phyloP scores from a whole-genome alignment of 2,888 invertebrate species.

The Drosophila recens region DNA sequence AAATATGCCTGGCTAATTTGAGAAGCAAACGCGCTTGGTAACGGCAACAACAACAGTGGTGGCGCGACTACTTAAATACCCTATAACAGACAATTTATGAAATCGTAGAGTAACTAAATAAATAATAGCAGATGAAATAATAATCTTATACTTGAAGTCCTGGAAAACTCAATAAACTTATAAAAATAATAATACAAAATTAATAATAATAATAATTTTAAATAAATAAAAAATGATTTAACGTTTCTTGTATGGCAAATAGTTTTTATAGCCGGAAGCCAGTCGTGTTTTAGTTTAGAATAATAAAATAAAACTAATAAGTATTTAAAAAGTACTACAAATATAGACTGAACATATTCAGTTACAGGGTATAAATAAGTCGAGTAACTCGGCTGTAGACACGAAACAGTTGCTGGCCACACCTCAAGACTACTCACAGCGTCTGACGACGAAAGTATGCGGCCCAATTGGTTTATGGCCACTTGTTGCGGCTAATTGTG shows the following conservation, averaged over 20 bases:
- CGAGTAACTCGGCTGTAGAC: background rate
- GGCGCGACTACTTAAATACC: constrained; percentile 12
- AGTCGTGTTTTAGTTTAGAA: background rate
- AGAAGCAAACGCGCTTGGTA: constrained; percentile 59
- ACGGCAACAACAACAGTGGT: background rate
- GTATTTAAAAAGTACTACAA: too few relatives aligned
- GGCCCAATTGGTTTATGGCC: constrained; percentile 61
- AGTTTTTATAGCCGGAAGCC: background rate
- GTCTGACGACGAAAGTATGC: constrained; percentile 61
- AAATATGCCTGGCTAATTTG: constrained; percentile 70
- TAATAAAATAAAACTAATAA: background rate
- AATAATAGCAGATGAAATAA: too few relatives aligned
- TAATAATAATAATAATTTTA: too few relatives aligned
- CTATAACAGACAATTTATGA: background rate
- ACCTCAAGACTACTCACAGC: constrained; percentile 50
- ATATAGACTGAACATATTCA: background rate
- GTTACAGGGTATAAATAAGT: constrained; percentile 25
- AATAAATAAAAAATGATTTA: too few relatives aligned
- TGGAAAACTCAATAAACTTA: too few relatives aligned
- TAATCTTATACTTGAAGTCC: too few relatives aligned
- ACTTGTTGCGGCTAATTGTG: constrained; percentile 79
- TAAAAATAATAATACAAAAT: too few relatives aligned
- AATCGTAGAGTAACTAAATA: too few relatives aligned
- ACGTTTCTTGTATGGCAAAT: background rate
- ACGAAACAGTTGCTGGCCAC: constrained; percentile 39